A percentile compares a stretch with the other conserved stretches of the same genome.
phyloP scores from a whole-genome alignment of 2,113 vertebrate species.

The Pedetes capensis region DNA sequence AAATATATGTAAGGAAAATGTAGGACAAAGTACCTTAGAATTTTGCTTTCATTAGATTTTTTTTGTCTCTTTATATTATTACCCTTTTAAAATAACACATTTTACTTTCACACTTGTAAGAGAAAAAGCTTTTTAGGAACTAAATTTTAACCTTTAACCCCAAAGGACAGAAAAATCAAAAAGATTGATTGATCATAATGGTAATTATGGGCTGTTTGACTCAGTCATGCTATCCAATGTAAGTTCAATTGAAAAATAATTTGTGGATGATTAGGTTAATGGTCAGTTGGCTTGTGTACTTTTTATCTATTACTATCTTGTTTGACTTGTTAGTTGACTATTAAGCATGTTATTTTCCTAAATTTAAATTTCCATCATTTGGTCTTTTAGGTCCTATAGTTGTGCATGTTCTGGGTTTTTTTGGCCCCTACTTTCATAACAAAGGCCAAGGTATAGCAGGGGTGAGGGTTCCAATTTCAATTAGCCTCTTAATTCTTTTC shows the following conservation, averaged over 20 bases:
- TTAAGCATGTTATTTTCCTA: conserved; percentile 19
- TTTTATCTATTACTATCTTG: conserved; percentile 5
- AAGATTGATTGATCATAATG: not conserved
- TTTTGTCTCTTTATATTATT: not conserved
- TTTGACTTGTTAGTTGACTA: conserved; percentile 30
- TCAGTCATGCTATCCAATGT: not conserved
- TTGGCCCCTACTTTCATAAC: not conserved
- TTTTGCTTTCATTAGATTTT: not conserved
- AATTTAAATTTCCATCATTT: conserved; percentile 17
- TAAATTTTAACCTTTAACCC: conserved; percentile 44
- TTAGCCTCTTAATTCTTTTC: conserved; percentile 1
- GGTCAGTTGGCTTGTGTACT: not conserved
- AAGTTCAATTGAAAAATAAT: conserved; percentile 47
- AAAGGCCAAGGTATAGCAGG: not conserved
- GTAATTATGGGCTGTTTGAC: conserved; percentile 18
- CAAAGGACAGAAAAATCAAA: conserved; percentile 60
- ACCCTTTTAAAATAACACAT: not conserved
- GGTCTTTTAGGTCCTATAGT: not conserved
- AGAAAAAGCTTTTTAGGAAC: conserved; percentile 35
- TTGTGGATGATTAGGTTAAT: conserved; percentile 45
- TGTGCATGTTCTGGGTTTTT: not conserved
- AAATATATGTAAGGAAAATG: not conserved
- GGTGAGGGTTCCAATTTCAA: not conserved
- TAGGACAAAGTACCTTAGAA: not conserved
- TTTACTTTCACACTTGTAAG: conserved; percentile 19